Percentiles rank a stretch among this genome's conserved stretches.
Evolutionary conservation across 2,797 vertebrate species (phyloP).

Genomic region (Takifugu rubripes): DNA sequence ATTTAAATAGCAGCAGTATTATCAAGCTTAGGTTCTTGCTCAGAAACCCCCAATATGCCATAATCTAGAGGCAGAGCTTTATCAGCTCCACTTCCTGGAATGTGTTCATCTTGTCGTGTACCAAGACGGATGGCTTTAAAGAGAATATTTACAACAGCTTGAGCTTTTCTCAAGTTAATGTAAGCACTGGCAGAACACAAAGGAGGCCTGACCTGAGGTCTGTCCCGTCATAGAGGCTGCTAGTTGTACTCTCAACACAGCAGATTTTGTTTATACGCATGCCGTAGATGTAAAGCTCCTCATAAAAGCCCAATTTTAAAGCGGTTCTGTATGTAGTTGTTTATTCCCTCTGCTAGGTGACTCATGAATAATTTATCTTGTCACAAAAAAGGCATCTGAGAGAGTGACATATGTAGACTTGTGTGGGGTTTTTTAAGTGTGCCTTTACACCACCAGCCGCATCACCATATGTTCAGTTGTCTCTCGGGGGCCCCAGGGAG

Average conservation of each 20-base stretch:
- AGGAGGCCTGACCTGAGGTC: slow-evolving; percentile 73
- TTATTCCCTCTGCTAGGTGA: slow-evolving; percentile 52
- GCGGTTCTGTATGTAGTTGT: slow-evolving; percentile 57
- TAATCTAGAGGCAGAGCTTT: slow-evolving; percentile 44
- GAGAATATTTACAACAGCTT: slow-evolving; percentile 77
- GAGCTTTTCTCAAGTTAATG: slow-evolving; percentile 77
- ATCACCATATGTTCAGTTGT: slow-evolving; percentile 66
- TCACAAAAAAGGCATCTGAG: slow-evolving; percentile 61
- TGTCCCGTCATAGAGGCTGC: slow-evolving; percentile 72
- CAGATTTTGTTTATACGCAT: slow-evolving; percentile 80
- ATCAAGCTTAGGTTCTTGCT: slow-evolving; percentile 30
- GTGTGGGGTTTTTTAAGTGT: slow-evolving; percentile 47
- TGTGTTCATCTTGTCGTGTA: slow-evolving; percentile 53
- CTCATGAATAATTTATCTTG: slow-evolving; percentile 68
- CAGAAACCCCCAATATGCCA: slow-evolving; percentile 24
- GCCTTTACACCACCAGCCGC: slow-evolving; percentile 38
- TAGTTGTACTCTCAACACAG: slow-evolving; percentile 78
- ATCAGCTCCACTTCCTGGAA: slow-evolving; percentile 69
- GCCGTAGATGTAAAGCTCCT: slow-evolving; percentile 82
- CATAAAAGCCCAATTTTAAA: slow-evolving; percentile 71
- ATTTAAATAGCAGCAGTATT: slow-evolving; percentile 10
- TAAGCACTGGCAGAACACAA: slow-evolving; percentile 81
- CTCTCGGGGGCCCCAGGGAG: slow-evolving; percentile 20
- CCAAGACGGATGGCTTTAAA: slow-evolving; percentile 68
- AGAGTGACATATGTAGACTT: slow-evolving; percentile 68